A percentile compares a stretch with the other conserved stretches of the same genome.
Conservation (phyloP, 2,888 invertebrate genomes). For the Criorhina ranunculi region DNA sequence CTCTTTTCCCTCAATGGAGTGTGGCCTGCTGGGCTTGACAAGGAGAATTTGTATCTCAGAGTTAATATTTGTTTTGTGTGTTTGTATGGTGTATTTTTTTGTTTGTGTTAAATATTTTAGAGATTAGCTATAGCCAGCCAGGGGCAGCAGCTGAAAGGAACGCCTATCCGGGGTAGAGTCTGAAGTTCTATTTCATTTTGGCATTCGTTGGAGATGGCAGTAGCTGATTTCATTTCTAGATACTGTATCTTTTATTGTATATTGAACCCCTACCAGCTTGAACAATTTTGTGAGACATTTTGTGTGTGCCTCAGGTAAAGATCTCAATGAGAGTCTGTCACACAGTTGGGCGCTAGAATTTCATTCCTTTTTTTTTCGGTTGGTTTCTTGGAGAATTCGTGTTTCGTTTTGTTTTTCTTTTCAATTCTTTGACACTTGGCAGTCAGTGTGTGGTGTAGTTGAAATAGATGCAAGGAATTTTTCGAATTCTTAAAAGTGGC, state of each 20-base stretch:
- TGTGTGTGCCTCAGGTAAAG: constrained; percentile 56
- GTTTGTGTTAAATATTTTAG: constrained; percentile 37
- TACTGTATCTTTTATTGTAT: constrained; percentile 50
- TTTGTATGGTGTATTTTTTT: constrained; percentile 2
- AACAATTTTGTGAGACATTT: constrained; percentile 44
- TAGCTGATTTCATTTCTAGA: constrained; percentile 66
- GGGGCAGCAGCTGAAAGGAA: constrained; percentile 55
- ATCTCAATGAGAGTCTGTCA: constrained; percentile 61
- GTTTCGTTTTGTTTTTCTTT: constrained; percentile 34
- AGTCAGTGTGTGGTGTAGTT: constrained; percentile 9
- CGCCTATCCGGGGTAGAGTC: constrained; percentile 60
- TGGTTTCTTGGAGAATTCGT: background rate
- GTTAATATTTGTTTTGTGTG: constrained; percentile 43
- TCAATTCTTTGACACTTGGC: constrained; percentile 66
- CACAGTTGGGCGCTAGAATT: constrained; percentile 64
- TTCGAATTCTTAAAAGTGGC: constrained; percentile 46
- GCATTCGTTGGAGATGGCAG: constrained; percentile 17
- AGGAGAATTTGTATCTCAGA: background rate
- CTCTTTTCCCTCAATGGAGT: constrained; percentile 33
- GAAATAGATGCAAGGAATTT: constrained; percentile 47
- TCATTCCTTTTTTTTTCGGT: background rate
- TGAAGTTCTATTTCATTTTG: constrained; percentile 45
- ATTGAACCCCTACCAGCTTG: constrained; percentile 22
- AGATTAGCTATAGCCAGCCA: constrained; percentile 42
- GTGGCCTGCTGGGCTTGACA: background rate